Evolutionary conservation across 2,888 invertebrate genomes (phyloP), one percentile per base, ranked within the genome.

Genomic region (Epirrita christyi): DNA sequence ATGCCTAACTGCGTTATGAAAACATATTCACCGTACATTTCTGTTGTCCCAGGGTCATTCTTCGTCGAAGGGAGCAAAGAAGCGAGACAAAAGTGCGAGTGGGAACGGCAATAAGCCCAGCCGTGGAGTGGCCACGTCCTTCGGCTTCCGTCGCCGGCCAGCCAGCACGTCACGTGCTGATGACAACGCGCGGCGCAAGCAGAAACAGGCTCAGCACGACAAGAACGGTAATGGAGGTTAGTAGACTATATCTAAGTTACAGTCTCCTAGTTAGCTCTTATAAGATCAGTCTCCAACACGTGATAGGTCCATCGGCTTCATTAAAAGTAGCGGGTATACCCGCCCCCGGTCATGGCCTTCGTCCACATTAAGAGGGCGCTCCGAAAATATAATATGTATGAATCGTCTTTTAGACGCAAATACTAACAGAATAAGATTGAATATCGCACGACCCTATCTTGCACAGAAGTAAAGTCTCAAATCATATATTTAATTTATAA

Each of bases 81-180:
- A 93, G 73, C 88, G 93, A 66, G 91, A 91, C 68, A 91, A 91
- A 72, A 89, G 88, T 60, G 83, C 78, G 57, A 74, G 76, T 10
- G 81, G 85, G 5, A 91, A 90, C 75, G 88, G 88, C 2, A 92
- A 88, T 72, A 92, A 93, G 72, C 92, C 89, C 55, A 94, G 93
- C 59, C 93, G 94, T 64, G 97, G 97, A 48, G 95, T 96, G 63
- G 95, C 96, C 56, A 96, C 96, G 78, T 96, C 97, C 41, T 97
- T 97, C 83, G 97, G 97, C 45, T 97, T 97, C 87, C 95, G 96
- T 48, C 93, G 95, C 59, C 94, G 95, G 54, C 93, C 92, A 0
- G 92, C 92, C 63, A 89, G 89, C 78, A 85, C 84, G 41, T 91
- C 90, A 37, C 83, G 92, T 4, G 90, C 91, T 6, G 91, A 90